Conservation (phyloP, 2,113 vertebrate species). For the Odontophorus gujanensis region DNA sequence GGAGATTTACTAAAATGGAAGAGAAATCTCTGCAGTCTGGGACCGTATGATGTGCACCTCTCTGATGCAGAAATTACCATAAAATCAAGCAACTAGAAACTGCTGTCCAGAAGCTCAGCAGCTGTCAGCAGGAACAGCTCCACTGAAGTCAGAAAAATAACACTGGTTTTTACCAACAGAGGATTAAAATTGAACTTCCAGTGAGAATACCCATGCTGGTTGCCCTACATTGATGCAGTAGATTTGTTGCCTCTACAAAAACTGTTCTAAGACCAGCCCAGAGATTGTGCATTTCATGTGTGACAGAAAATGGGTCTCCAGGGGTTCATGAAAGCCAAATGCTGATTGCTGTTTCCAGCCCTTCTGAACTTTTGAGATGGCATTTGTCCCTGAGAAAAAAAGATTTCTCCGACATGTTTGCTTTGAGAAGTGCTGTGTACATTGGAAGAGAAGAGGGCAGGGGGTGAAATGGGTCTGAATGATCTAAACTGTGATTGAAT, state of each 20-base stretch:
- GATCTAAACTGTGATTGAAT: not conserved
- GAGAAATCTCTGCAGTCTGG: not conserved
- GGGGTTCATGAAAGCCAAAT: constrained; percentile 11
- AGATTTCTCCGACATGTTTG: rapidly evolving
- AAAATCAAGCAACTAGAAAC: constrained; percentile 17
- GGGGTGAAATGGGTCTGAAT: not conserved
- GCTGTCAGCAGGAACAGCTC: not conserved
- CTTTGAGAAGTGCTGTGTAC: not conserved
- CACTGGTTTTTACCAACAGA: not conserved
- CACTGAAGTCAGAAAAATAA: not conserved
- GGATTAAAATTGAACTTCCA: not conserved
- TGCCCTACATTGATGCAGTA: not conserved
- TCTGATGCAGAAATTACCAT: not conserved
- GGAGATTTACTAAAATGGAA: not conserved
- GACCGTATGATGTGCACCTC: rapidly evolving
- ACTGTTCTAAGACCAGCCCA: not conserved
- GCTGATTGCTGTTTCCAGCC: not conserved
- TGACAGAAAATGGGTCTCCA: not conserved
- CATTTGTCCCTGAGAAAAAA: not conserved
- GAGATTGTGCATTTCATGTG: not conserved
- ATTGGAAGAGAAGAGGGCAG: not conserved
- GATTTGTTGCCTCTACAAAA: not conserved
- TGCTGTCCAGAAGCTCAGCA: not conserved
- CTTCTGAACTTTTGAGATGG: not conserved
- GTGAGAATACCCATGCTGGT: not conserved